These are phyloP conservation scores for Myotis brandtii DNA, from an alignment of 2,113 vertebrate species.

Conservation along the genomic window DNA sequence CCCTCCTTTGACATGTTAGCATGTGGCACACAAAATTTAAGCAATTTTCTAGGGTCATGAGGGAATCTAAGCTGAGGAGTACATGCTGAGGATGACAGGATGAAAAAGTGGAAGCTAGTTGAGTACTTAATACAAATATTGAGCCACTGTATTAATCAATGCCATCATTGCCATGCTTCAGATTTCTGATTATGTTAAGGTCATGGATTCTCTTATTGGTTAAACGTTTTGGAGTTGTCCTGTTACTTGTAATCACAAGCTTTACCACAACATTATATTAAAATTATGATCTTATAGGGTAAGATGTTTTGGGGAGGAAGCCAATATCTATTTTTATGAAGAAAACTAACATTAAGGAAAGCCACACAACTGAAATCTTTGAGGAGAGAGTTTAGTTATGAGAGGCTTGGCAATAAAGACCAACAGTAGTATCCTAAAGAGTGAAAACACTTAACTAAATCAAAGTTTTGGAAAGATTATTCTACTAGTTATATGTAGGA, in stretches of 20 bases:
- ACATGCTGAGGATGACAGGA: neutral
- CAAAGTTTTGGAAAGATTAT: neutral
- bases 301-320: neutral
- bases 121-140: neutral
- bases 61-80: neutral
- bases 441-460: neutral
- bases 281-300: neutral
- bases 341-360: neutral
- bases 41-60: neutral
- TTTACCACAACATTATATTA: neutral
- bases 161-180: neutral
- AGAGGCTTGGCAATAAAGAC: neutral
- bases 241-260: neutral
- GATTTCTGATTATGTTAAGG: neutral
- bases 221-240: neutral
- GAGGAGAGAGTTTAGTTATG: neutral
- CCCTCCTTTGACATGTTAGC: neutral
- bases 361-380: neutral
- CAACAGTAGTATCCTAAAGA: neutral
- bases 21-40: neutral
- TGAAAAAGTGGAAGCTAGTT: neutral
- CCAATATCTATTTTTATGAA: neutral
- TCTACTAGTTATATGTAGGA: neutral
- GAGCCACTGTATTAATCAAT: neutral
- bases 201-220: neutral